phyloP scores from a whole-genome alignment of 1,140 invertebrate species.

The Arctopsyche grandis region DNA sequence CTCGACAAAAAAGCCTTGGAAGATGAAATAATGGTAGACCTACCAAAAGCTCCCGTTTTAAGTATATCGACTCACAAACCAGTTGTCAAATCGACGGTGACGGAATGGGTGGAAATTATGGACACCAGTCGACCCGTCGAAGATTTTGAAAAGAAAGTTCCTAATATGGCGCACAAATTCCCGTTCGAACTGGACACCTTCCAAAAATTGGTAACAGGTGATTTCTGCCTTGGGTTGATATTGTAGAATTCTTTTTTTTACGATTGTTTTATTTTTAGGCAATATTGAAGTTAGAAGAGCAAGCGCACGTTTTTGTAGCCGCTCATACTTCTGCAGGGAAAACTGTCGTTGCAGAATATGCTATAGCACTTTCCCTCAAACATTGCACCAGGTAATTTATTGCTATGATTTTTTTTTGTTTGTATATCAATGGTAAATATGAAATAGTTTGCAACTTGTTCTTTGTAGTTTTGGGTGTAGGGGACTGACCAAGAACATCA shows the following conservation, averaged over 20 bases:
- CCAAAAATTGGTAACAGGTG: conserved; percentile 80
- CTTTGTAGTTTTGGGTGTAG: too few species aligned
- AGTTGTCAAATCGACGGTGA: conserved; percentile 59
- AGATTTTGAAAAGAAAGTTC: conserved; percentile 86
- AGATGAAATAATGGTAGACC: conserved; percentile 55
- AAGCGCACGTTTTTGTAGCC: conserved; percentile 96
- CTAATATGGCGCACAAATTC: conserved; percentile 87
- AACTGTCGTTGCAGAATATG: conserved; percentile 99
- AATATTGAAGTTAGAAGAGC: conserved; percentile 92
- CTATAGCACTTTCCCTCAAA: conserved; percentile 91
- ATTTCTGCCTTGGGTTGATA: neutral
- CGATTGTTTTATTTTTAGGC: conserved; percentile 69
- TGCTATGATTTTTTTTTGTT: too few species aligned
- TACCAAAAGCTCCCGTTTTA: conserved; percentile 61
- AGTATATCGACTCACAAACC: conserved; percentile 56
- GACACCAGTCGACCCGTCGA: conserved; percentile 82
- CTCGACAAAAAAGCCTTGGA: neutral
- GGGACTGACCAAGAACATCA: too few species aligned
- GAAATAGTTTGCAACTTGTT: too few species aligned
- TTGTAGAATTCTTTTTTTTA: neutral
- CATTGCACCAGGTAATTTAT: conserved; percentile 84
- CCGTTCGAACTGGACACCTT: conserved; percentile 97
- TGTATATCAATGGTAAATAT: too few species aligned
- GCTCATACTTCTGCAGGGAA: conserved; percentile 99
- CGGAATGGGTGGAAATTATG: conserved; percentile 88